phyloP scores from a whole-genome alignment of 2,888 invertebrate genomes.

The Volucella inanis region DNA sequence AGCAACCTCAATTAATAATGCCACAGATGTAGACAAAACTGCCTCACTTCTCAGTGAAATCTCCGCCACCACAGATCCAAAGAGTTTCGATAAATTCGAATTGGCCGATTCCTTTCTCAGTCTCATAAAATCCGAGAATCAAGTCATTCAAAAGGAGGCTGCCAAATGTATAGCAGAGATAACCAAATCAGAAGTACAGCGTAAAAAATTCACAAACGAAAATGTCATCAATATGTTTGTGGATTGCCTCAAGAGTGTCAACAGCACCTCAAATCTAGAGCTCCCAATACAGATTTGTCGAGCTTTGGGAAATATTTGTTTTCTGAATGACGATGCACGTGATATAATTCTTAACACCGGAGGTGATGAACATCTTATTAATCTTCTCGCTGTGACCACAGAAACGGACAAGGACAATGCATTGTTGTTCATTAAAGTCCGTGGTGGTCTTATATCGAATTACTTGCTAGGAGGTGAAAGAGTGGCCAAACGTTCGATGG shows the following conservation, averaged over 20 bases:
- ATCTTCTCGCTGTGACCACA: conserved; percentile 81
- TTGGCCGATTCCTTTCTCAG: conserved; percentile 80
- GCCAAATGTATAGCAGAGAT: conserved; percentile 91
- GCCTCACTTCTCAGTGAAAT: conserved; percentile 80
- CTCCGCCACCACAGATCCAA: conserved; percentile 81
- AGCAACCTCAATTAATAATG: conserved; percentile 78
- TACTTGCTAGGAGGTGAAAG: conserved; percentile 89
- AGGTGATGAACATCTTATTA: conserved; percentile 84
- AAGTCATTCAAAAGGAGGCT: conserved; percentile 84
- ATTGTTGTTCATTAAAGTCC: conserved; percentile 85
- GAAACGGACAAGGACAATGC: conserved; percentile 80
- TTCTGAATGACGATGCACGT: conserved; percentile 90
- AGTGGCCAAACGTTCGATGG: conserved; percentile 86
- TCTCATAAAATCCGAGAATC: conserved; percentile 81
- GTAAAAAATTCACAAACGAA: conserved; percentile 87
- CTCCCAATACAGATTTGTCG: conserved; percentile 90
- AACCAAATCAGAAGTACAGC: conserved; percentile 90
- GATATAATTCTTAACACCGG: conserved; percentile 84
- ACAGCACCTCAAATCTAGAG: conserved; percentile 82
- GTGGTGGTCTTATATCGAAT: conserved; percentile 91
- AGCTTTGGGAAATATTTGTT: conserved; percentile 94
- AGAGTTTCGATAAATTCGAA: conserved; percentile 81
- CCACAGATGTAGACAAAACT: conserved; percentile 76
- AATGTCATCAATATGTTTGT: conserved; percentile 86
- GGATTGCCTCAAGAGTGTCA: conserved; percentile 83